A percentile compares a stretch with the other conserved stretches of the same genome.
Conservation (phyloP, 2,797 vertebrate genomes). For the Saxicola maurus region DNA sequence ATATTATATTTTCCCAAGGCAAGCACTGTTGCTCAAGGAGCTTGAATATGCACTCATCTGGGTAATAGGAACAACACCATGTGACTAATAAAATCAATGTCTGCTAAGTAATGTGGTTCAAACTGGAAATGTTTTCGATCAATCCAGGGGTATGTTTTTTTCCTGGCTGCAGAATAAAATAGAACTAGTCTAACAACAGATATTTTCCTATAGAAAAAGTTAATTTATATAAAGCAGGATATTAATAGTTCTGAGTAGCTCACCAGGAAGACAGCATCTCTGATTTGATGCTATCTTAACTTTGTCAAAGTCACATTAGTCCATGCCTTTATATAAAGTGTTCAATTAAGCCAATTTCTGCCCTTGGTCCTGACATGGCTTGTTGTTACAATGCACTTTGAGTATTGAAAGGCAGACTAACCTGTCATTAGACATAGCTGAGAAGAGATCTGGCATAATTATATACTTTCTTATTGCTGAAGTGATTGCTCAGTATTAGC, state of each 20-base stretch:
- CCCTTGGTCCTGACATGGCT: not conserved
- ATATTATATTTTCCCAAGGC: constrained; percentile 4
- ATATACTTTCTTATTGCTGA: not conserved
- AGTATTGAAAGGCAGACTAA: not conserved
- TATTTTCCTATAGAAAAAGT: not conserved
- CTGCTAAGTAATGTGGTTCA: constrained; percentile 39
- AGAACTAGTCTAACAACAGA: not conserved
- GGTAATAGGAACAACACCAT: constrained; percentile 1
- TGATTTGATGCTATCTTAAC: not conserved
- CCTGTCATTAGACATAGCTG: not conserved
- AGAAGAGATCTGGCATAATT: not conserved
- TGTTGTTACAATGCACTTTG: not conserved
- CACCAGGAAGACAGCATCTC: not conserved
- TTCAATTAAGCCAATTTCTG: constrained; percentile 2
- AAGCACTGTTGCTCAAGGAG: constrained; percentile 13
- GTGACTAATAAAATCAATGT: constrained; percentile 42
- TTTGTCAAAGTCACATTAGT: not conserved
- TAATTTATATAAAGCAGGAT: not conserved
- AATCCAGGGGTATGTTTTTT: not conserved
- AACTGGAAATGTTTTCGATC: not conserved
- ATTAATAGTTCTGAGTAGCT: not conserved
- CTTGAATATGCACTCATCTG: constrained; percentile 37
- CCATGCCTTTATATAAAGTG: not conserved
- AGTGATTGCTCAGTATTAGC: not conserved
- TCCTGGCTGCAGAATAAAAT: not conserved